Base-by-base conservation (phyloP, 2,797 vertebrate species). In the Gephyroberyx darwinii region DNA sequence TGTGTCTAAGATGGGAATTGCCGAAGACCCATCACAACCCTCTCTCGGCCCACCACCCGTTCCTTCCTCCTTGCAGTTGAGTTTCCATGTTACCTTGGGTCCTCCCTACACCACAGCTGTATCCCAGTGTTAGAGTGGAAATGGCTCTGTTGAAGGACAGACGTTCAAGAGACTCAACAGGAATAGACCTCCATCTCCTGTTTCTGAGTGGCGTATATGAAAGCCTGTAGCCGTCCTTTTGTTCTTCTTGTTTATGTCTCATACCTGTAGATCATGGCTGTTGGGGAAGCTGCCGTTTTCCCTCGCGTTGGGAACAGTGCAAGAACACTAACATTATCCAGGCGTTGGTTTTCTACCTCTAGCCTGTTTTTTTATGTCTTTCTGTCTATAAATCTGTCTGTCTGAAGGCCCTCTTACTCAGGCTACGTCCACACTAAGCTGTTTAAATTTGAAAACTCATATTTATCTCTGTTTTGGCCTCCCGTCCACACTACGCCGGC, bases 251-350 rank as follows among this genome's bases (percentile, higher is more conserved):
- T 82, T 80, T 76, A 55, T 68, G 71, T 80, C 51, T 81, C 39
- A 26, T 37, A 65, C 53, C 65, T 57, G 70, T 72, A 48, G 73
- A 33, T 81, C 69, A 69, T 62, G 73, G 75, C 77, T 77, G 84
- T 71, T 45, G 22, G 55, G 8, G 1, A 53, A 45, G 31, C 65
- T 64, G 61, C 56, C 41, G 35, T 73, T 74, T 65, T 67, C 20
- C 13, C 61, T 69, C 0, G 39, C 16, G 67, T 72, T 50, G 71
- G 52, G 69, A 82, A 58, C 55, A 61, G 77, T 75, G 61, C 37
- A 71, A 61, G 60, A 64, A 71, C 69, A 35, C 63, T 71, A 71
- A 71, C 70, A 69, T 69, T 33, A 69, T 78, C 67, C 71, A 35
- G 60, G 54, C 65, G 63, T 45, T 8, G 5, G 6, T 47, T 48